Percentiles rank a stretch among this genome's conserved stretches.
Conservation (phyloP, 2,888 invertebrate species). For the Trachelus iudaicus region DNA sequence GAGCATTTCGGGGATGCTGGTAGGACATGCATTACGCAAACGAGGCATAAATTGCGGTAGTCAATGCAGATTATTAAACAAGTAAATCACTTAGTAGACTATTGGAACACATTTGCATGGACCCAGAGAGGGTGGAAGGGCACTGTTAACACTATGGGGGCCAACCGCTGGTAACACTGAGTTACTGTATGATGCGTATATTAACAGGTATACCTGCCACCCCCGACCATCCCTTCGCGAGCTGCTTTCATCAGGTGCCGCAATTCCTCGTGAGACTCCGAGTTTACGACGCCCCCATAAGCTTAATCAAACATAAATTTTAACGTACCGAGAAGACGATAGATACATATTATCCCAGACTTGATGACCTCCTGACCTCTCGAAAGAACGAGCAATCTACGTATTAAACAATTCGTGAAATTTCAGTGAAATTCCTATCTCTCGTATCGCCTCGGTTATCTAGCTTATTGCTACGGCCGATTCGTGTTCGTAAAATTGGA, state of each 20-base stretch:
- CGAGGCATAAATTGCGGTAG: conserved; percentile 46
- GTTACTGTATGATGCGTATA: not conserved
- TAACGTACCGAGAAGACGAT: not conserved
- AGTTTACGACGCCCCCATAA: conserved; percentile 6
- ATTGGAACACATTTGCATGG: conserved; percentile 33
- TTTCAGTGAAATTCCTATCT: too few relatives aligned
- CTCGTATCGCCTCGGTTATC: too few relatives aligned
- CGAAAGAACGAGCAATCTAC: too few relatives aligned
- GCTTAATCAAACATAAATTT: conserved; percentile 19
- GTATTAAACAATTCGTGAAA: too few relatives aligned
- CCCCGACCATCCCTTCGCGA: conserved; percentile 2
- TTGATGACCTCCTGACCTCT: too few relatives aligned
- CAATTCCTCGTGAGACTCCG: not conserved
- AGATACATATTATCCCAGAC: not conserved
- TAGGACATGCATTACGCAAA: conserved; percentile 44
- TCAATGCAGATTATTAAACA: conserved; percentile 52
- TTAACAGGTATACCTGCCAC: not conserved
- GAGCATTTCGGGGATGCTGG: too few relatives aligned
- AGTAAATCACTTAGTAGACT: conserved; percentile 44
- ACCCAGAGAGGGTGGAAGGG: not conserved
- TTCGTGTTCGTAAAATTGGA: too few relatives aligned
- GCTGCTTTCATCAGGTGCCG: not conserved
- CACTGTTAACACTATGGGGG: not conserved
- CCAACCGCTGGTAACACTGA: not conserved
- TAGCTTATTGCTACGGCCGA: too few relatives aligned